Evolutionary conservation across 1,140 invertebrate species (phyloP).

Genomic region (Cherax destructor): DNA sequence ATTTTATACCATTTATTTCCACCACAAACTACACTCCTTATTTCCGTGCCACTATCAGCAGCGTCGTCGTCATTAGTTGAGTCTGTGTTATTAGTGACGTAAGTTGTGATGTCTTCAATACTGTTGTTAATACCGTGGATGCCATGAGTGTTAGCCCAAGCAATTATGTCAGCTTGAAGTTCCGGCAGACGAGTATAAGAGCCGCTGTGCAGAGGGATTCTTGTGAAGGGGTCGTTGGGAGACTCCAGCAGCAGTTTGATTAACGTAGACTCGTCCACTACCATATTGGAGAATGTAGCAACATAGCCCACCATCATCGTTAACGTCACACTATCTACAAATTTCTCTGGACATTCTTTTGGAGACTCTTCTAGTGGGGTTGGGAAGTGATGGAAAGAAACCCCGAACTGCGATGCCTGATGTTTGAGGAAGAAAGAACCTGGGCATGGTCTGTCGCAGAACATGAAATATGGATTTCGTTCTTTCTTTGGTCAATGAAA

Average conservation of each 20-base stretch:
- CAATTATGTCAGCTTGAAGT: background rate
- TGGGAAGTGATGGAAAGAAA: background rate
- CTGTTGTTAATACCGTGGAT: too few species aligned
- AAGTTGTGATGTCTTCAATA: background rate
- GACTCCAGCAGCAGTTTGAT: background rate
- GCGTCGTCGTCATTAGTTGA: too few species aligned
- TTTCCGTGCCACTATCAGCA: too few species aligned
- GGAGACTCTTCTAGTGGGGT: background rate
- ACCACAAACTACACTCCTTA: too few species aligned
- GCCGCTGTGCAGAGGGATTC: background rate
- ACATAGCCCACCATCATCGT: background rate
- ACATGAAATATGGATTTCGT: background rate
- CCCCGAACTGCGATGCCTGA: background rate
- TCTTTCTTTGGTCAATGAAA: background rate
- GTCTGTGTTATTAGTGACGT: too few species aligned
- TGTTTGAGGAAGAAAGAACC: background rate
- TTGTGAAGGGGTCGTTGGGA: background rate
- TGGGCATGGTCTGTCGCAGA: background rate
- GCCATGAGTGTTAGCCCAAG: too few species aligned
- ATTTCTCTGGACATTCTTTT: background rate
- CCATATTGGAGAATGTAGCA: background rate
- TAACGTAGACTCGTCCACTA: background rate
- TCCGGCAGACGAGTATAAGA: background rate
- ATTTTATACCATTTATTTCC: too few species aligned
- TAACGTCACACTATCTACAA: background rate